Evolutionary conservation across 2,797 vertebrate species (phyloP), one percentile per base, ranked within the genome.

Genomic region (Alfaro cultratus): DNA sequence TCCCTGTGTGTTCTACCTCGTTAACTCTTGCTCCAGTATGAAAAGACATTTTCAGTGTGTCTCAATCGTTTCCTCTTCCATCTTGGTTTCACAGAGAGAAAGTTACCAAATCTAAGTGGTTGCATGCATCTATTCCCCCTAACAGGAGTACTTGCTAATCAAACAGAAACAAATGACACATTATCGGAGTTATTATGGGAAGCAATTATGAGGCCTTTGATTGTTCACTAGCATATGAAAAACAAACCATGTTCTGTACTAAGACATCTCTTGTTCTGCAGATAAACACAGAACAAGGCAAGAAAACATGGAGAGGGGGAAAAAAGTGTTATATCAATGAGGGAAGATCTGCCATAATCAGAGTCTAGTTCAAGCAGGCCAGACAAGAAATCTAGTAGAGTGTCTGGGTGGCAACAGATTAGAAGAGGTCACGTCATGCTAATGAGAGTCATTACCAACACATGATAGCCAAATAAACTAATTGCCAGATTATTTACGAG

Each of bases 391-490:
- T 76, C 77, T 83, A 80, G 82, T 84, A 74, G 86, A 89, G 79
- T 86, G 87, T 93, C 89, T 94, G 93, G 71, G 78, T 92, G 86
- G 81, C 86, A 85, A 76, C 90, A 94, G 94, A 96, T 96, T 94
- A 95, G 91, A 92, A 79, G 88, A 93, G 95, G 95, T 96, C 93
- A 94, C 86, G 83, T 84, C 92, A 95, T 92, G 91, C 90, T 94
- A 96, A 95, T 96, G 92, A 95, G 91, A 95, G 96, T 93, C 92
- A 95, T 91, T 93, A 92, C 89, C 87, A 92, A 94, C 96, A 96
- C 92, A 89, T 94, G 95, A 96, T 95, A 88, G 81, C 91, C 91
- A 95, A 94, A 95, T 80, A 86, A 95, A 91, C 95, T 96, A 97
- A 96, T 96, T 95, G 92, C 85, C 76, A 23, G 82, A 49, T 76